Evolutionary conservation across 1,140 invertebrate species (phyloP).

Genomic region (Drosophila sproati): DNA sequence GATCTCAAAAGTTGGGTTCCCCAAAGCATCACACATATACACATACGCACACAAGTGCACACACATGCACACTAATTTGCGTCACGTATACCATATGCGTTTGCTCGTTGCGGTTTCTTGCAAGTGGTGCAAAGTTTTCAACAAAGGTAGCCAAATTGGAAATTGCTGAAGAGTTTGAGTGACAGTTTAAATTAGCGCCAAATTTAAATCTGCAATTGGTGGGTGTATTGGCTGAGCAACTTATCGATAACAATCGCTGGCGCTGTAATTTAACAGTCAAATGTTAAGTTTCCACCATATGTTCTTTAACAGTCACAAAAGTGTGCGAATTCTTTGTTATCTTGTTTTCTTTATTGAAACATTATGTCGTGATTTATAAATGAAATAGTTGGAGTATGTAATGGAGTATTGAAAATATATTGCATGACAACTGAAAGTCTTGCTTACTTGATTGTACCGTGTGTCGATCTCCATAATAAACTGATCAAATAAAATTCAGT

Average conservation of each 20-base stretch:
- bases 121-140: conserved; percentile 60
- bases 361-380: neutral
- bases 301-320: neutral
- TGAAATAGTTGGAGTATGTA: too few species aligned
- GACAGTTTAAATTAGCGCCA: neutral
- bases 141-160: conserved; percentile 49
- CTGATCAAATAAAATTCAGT: neutral
- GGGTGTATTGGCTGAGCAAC: conserved; percentile 6
- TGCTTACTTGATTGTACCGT: neutral
- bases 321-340: too few species aligned
- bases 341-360: neutral
- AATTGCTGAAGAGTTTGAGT: conserved; percentile 11
- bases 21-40: neutral
- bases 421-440: neutral
- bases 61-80: neutral
- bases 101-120: conserved; percentile 52
- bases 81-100: conserved; percentile 59
- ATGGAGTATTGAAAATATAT: neutral
- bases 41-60: neutral
- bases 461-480: conserved; percentile 13
- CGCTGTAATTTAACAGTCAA: neutral
- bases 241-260: neutral
- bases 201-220: conserved; percentile 9
- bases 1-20: conserved; percentile 63
- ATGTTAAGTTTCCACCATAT: neutral